Evolutionary conservation across 2,888 invertebrate genomes (phyloP).

Genomic region (Limnephilus auricula): DNA sequence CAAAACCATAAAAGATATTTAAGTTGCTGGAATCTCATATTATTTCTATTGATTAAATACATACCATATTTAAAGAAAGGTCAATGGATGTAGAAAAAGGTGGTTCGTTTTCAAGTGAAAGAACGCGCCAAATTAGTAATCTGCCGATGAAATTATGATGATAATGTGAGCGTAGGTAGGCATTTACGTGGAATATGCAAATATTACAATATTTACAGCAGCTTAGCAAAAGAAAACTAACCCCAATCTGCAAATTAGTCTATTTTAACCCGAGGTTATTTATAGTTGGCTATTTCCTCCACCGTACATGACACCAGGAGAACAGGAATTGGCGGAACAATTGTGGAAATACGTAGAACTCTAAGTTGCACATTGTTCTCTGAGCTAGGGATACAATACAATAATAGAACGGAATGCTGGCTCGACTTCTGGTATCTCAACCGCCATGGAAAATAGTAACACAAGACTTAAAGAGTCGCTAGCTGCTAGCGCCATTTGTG

Average conservation of each 20-base stretch:
- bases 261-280: background rate
- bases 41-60: background rate
- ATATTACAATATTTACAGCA: background rate
- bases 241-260: background rate
- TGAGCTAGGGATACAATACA: constrained; percentile 22
- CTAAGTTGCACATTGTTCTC: constrained; percentile 43
- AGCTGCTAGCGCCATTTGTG: background rate
- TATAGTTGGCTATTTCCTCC: background rate
- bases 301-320: background rate
- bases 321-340: background rate
- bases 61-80: background rate
- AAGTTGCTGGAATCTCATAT: background rate
- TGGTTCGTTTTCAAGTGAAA: background rate
- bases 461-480: background rate
- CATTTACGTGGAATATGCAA: background rate
- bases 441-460: constrained; percentile 2
- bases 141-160: background rate
- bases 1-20: background rate
- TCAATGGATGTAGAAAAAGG: background rate
- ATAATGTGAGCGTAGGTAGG: background rate
- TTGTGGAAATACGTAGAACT: constrained; percentile 10
- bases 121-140: background rate
- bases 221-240: background rate
- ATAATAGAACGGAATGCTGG: constrained; percentile 59
- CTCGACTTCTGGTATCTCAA: constrained; percentile 40